These are phyloP conservation scores for Drosophila pachea DNA, from an alignment of 1,140 invertebrate species.

Conservation along the genomic window DNA sequence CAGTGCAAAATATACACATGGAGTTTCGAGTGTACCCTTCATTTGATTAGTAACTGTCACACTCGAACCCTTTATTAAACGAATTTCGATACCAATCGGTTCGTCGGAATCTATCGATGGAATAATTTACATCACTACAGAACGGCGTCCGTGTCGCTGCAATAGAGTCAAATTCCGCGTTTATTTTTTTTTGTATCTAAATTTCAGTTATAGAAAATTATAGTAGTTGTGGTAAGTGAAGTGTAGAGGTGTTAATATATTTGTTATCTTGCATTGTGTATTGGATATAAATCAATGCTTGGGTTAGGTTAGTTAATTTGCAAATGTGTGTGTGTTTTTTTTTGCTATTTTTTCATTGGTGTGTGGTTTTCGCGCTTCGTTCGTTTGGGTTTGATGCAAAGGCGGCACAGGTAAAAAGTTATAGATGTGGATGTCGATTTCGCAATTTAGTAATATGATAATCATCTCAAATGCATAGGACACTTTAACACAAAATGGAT, in stretches of 20 bases:
- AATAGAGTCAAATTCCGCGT: constrained; percentile 25
- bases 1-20: no score
- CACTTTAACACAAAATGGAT: constrained; percentile 38
- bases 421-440: not conserved
- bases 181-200: constrained; percentile 20
- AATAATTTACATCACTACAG: constrained; percentile 20
- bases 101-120: constrained; percentile 2
- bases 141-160: constrained; percentile 30
- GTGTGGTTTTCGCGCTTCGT: constrained; percentile 25
- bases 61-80: not conserved
- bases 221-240: not conserved
- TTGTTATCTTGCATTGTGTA: no score
- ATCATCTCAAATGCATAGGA: no score
- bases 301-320: not conserved
- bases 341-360: not conserved
- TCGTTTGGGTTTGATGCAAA: constrained; percentile 2
- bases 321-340: not conserved
- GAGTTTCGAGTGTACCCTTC: no score
- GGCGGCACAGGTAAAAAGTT: constrained; percentile 4
- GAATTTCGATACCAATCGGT: not conserved
- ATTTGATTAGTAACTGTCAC: constrained; percentile 2
- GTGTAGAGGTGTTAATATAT: not conserved
- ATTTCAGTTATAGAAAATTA: constrained; percentile 16
- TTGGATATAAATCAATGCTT: not conserved
- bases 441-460: no score